A percentile compares a stretch with the other conserved stretches of the same genome.
Conservation (phyloP, 1,140 invertebrate species). For the Drosophila busckii region DNA sequence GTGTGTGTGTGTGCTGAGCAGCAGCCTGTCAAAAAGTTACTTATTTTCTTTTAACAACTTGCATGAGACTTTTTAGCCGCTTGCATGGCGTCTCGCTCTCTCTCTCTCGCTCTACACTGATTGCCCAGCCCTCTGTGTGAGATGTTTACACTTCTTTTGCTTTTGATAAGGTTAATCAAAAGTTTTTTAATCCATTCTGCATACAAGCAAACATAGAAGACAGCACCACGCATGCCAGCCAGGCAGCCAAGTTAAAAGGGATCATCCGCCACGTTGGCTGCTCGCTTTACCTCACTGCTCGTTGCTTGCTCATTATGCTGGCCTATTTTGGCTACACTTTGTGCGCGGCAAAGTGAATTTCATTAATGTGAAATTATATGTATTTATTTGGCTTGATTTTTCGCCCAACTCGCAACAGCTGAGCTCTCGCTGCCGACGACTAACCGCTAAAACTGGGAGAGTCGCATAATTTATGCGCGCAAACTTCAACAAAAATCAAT, state of each 20-base stretch:
- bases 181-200: slow-evolving; percentile 78
- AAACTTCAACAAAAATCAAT: slow-evolving; percentile 71
- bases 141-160: slow-evolving; percentile 72
- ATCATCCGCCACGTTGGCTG: slow-evolving; percentile 63
- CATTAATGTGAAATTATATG: slow-evolving; percentile 74
- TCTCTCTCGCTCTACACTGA: slow-evolving; percentile 34
- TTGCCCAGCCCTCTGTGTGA: slow-evolving; percentile 57
- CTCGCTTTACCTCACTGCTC: too few species aligned
- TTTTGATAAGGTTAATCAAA: slow-evolving; percentile 79
- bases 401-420: neutral
- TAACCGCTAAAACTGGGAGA: slow-evolving; percentile 40
- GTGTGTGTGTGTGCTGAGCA: slow-evolving; percentile 45
- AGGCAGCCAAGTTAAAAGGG: slow-evolving; percentile 4
- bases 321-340: slow-evolving; percentile 11
- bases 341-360: slow-evolving; percentile 63
- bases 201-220: slow-evolving; percentile 72
- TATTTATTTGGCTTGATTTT: slow-evolving; percentile 46
- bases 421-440: slow-evolving; percentile 1
- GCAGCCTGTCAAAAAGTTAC: slow-evolving; percentile 73
- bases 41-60: slow-evolving; percentile 77
- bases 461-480: slow-evolving; percentile 68
- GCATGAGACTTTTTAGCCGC: slow-evolving; percentile 61
- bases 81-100: slow-evolving; percentile 3
- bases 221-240: slow-evolving; percentile 10
- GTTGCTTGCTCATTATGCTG: slow-evolving; percentile 74